Base-by-base conservation (phyloP, 2,797 vertebrate species). In the Scleropages formosus region DNA sequence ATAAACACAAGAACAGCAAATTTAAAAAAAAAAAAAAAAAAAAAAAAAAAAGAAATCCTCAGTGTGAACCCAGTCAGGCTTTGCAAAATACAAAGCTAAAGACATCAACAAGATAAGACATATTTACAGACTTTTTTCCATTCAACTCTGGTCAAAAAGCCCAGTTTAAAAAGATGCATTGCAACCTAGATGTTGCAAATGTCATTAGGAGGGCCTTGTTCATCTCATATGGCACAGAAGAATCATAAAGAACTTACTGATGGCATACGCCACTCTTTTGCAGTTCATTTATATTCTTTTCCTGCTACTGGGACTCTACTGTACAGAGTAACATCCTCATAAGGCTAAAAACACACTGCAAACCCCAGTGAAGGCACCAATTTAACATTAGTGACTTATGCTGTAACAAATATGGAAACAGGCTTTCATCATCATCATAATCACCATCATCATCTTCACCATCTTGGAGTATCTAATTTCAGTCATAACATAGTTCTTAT, bases 101-200 rank as follows among this genome's bases (percentile, higher is more conserved):
- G 80, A 53, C 72, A 85, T 76, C 70, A 75, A 83, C 80, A 82
- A 85, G 83, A 85, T 71, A 75, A 74, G 80, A 70, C 82, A 84
- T 93, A 92, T 92, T 87, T 92, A 92, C 90, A 74, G 73, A 79
- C 91, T 88, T 90, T 90, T 91, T 88, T 90, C 85, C 89, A 22
- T 83, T 82, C 77, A 78, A 86, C 76, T 85, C 87, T 89, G 90
- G 87, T 81, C 82, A 82, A 26, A 87, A 80, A 87, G 85, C 88
- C 87, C 87, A 91, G 80, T 77, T 82, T 84, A 74, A 71, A 83
- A 82, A 77, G 74, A 70, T 78, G 74, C 73, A 87, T 85, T 87
- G 86, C 88, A 91, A 92, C 90, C 74, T 77, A 85, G 76, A 75
- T 81, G 89, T 89, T 90, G 89, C 89, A 85, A n/a, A 84, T 88